Evolutionary conservation across 2,797 vertebrate species (phyloP).

Genomic region (Pristis pectinata): DNA sequence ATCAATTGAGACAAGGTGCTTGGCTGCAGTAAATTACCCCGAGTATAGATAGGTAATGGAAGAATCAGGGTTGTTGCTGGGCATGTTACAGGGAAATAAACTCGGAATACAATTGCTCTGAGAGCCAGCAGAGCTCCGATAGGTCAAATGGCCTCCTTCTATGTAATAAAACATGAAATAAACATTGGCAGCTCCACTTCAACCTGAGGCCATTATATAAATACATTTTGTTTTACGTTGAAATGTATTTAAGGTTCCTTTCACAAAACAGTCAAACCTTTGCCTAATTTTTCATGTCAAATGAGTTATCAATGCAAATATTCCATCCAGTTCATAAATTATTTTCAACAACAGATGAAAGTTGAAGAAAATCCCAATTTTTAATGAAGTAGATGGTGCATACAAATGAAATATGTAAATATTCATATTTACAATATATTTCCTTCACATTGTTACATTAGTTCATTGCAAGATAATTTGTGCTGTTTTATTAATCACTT

Average conservation of each 20-base stretch:
- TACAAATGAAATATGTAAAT: neutral
- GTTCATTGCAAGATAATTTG: conserved; percentile 11
- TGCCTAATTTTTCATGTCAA: neutral
- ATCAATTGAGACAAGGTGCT: no score
- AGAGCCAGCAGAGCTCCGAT: neutral
- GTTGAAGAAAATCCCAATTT: neutral
- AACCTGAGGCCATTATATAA: no score
- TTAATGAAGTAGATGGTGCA: neutral
- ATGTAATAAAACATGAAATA: neutral
- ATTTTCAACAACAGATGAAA: neutral
- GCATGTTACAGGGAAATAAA: no score
- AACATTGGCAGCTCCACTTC: no score
- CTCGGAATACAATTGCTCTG: no score
- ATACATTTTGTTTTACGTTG: neutral
- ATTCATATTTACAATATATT: neutral
- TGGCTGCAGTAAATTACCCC: no score
- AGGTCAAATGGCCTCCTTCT: neutral
- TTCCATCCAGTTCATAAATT: neutral
- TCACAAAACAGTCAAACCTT: neutral
- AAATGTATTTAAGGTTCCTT: neutral
- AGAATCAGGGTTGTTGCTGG: no score
- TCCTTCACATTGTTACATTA: neutral
- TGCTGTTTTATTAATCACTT: neutral
- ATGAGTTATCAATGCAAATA: neutral
- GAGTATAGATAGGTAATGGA: no score